phyloP scores from a whole-genome alignment of 2,888 invertebrate species.

The Patella ulyssiponensis region DNA sequence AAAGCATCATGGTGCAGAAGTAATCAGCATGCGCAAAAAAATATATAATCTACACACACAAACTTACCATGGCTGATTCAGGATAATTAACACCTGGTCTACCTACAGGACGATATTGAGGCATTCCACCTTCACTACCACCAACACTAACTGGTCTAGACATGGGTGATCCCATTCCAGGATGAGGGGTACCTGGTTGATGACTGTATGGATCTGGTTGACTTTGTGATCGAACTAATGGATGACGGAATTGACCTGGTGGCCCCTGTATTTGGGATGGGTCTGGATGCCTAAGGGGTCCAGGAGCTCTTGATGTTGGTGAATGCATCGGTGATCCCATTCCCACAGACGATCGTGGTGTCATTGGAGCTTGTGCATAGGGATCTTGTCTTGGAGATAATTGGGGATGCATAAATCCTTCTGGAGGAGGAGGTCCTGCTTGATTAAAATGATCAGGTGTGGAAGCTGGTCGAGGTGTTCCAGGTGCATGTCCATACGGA shows the following conservation, averaged over 20 bases:
- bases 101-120: neutral
- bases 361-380: slow-evolving; percentile 21
- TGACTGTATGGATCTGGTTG: slow-evolving; percentile 43
- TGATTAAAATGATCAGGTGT: neutral
- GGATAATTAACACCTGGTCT: slow-evolving; percentile 15
- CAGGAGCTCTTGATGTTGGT: slow-evolving; percentile 25
- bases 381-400: slow-evolving; percentile 16
- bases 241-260: slow-evolving; percentile 34
- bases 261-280: slow-evolving; percentile 34
- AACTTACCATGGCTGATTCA: slow-evolving; percentile 48
- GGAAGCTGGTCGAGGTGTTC: neutral
- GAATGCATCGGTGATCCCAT: slow-evolving; percentile 22
- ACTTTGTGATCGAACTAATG: slow-evolving; percentile 47
- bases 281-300: slow-evolving; percentile 26
- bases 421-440: slow-evolving; percentile 11
- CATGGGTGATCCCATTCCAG: slow-evolving; percentile 42
- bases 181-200: slow-evolving; percentile 42
- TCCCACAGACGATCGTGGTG: slow-evolving; percentile 24
- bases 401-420: neutral
- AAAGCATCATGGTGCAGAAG: too few relatives aligned
- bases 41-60: neutral
- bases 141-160: slow-evolving; percentile 31
- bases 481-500: neutral
- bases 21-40: too few relatives aligned
- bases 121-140: slow-evolving; percentile 18